phyloP scores from a whole-genome alignment of 2,113 vertebrate genomes.

The Coreoperca whiteheadi region DNA sequence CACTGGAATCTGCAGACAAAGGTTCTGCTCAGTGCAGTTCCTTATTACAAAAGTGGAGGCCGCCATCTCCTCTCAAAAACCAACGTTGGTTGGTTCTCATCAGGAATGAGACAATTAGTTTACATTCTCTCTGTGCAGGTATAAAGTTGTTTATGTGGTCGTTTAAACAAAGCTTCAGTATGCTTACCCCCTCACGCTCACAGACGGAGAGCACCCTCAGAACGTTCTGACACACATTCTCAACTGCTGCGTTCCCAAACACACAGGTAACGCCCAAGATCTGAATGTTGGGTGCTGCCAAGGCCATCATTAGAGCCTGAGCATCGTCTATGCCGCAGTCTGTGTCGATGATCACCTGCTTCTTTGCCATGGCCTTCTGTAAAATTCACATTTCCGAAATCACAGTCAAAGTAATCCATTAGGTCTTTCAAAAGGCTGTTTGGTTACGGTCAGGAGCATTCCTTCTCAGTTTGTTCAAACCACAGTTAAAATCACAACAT shows the following conservation, averaged over 20 bases:
- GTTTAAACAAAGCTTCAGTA: background rate
- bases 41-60: background rate
- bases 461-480: no score
- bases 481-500: no score
- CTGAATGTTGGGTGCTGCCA: conserved; percentile 74
- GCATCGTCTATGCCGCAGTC: conserved; percentile 88
- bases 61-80: no score
- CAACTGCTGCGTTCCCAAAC: conserved; percentile 81
- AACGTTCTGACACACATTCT: conserved; percentile 84
- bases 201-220: conserved; percentile 82
- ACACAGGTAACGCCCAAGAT: conserved; percentile 84
- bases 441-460: background rate
- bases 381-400: background rate
- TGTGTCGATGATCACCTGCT: conserved; percentile 83
- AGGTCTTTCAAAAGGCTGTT: background rate
- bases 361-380: conserved; percentile 74
- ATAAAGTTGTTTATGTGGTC: background rate
- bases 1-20: conserved; percentile 81
- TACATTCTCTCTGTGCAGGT: background rate
- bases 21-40: background rate
- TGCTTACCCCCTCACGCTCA: conserved; percentile 71
- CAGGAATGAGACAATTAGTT: background rate
- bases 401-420: background rate
- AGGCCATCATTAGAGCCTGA: conserved; percentile 84
- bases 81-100: no score